phyloP scores from a whole-genome alignment of 2,113 vertebrate species.

The Coptodon rendalli region DNA sequence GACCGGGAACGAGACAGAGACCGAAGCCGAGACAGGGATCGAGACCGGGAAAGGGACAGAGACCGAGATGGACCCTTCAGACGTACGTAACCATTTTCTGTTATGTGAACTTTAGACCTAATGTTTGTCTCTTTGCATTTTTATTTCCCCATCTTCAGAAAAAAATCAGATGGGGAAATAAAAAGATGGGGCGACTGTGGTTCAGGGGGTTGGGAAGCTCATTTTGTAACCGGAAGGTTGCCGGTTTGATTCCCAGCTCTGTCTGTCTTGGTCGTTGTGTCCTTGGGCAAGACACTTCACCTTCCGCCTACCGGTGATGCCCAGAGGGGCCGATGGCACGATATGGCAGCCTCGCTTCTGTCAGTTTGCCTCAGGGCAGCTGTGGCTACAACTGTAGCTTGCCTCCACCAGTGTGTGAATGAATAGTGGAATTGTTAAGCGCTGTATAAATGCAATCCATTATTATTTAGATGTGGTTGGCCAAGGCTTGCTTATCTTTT shows the following conservation, averaged over 20 bases:
- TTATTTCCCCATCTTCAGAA: neutral
- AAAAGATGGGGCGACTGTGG: neutral
- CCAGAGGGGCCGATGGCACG: neutral
- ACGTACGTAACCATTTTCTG: conserved; percentile 62
- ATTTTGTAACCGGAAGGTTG: neutral
- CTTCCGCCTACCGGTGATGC: neutral
- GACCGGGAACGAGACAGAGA: conserved; percentile 37
- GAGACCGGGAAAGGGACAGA: conserved; percentile 47
- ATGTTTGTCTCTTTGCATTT: neutral
- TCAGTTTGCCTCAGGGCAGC: neutral
- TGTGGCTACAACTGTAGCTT: neutral
- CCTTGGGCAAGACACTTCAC: neutral
- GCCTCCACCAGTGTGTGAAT: neutral
- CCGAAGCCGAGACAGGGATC: conserved; percentile 11
- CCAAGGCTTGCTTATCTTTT: neutral
- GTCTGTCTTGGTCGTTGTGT: neutral
- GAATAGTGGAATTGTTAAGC: neutral
- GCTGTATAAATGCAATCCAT: neutral
- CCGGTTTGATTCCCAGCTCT: neutral
- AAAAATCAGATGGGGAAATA: neutral
- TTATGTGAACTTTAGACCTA: neutral
- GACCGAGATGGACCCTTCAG: conserved; percentile 71
- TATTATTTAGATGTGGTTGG: neutral
- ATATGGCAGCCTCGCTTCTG: neutral
- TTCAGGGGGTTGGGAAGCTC: neutral